Conservation (phyloP, 2,888 invertebrate genomes). For the Melieria picta region DNA sequence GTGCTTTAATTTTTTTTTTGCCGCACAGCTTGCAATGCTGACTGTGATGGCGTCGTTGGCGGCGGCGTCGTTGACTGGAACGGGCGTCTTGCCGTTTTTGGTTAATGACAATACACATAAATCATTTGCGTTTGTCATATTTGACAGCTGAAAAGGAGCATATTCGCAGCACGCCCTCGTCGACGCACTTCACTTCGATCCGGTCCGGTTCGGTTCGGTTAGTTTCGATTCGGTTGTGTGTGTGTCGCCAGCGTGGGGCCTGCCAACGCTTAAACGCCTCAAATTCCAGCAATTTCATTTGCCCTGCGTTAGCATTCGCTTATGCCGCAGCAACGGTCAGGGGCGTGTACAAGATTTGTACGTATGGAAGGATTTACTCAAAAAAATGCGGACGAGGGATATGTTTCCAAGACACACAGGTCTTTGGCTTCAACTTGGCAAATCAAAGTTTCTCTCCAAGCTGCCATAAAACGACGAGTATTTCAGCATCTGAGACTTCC, state of each 20-base stretch:
- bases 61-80: no score
- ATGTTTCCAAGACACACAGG: no score
- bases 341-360: no score
- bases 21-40: not conserved
- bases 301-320: slow-evolving; percentile 26
- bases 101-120: slow-evolving; percentile 63
- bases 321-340: not conserved
- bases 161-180: not conserved
- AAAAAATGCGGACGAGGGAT: no score
- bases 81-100: slow-evolving; percentile 30
- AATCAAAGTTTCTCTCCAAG: no score
- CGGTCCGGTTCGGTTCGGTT: not conserved
- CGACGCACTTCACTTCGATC: not conserved
- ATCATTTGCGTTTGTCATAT: slow-evolving; percentile 62
- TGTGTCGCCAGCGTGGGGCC: not conserved
- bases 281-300: slow-evolving; percentile 3
- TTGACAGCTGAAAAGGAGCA: slow-evolving; percentile 50
- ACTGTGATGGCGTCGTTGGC: not conserved
- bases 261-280: no score
- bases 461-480: no score
- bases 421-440: no score
- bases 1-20: not conserved
- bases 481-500: no score
- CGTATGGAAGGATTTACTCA: no score
- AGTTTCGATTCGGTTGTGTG: not conserved